Base-by-base conservation (phyloP, 2,888 invertebrate species). In the Acronicta alni region DNA sequence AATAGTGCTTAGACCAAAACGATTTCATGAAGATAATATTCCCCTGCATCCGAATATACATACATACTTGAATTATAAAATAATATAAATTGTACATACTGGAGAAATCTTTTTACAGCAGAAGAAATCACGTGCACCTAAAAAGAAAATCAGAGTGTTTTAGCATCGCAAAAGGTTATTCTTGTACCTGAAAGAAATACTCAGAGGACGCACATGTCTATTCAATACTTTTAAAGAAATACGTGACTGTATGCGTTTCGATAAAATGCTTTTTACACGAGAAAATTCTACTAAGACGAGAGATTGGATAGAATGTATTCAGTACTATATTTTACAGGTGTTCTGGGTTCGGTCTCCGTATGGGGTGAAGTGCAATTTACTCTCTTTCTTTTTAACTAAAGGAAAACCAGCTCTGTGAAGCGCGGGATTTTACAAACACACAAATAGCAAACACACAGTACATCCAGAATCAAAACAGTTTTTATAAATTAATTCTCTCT, bases 211-310 rank as follows among this genome's bases (percentile, higher is more conserved):
- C 52, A 62, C 54, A 64, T 43, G 49, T 72, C 55, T 56, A 47
- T 58, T 66, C 55, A 71, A 60, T 71, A 57, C 60, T 74, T 70
- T 75, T 62, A 53, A 72, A 67, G 54, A 46, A 51, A 63, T 52
- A 75, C 76, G 73, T 75, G 76, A 63, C 67, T 72, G 57, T 37
- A 76, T 73, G 57, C 45, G 69, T 64, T 57, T 59, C 48, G 20
- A 65, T 64, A 43, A 42, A 76, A 65, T 57, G 38, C 30, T 65
- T 72, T 55, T 68, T 46, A 56, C 30, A 60, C 43, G 55, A 44
- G 41, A 53, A 65, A 39, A 56, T 70, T 15, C n/a, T 39, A 23
- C 46, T 20, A 59, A 35, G 42, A 32, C 23, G n/a, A 14, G 12
- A 23, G 32, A 48, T 9, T 26, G 12, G 5, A 14, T 30, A 26